These are phyloP conservation scores for Drosophila saltans DNA, from an alignment of 1,140 invertebrate genomes.

Conservation along the genomic window DNA sequence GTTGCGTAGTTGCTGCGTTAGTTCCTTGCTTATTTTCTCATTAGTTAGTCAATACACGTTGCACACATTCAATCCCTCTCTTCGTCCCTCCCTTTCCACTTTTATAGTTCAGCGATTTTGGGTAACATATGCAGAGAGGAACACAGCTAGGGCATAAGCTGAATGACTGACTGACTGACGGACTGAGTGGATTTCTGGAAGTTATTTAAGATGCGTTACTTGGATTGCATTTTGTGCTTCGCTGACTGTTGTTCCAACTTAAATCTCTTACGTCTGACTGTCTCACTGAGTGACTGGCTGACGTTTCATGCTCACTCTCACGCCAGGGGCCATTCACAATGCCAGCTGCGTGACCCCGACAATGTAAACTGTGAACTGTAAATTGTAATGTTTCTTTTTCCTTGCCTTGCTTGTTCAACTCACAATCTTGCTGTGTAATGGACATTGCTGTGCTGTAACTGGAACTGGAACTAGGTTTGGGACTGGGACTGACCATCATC, in stretches of 20 bases:
- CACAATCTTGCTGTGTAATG: neutral
- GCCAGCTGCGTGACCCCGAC: slow-evolving; percentile 39
- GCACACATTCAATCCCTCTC: slow-evolving; percentile 59
- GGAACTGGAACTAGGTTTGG: slow-evolving; percentile 40
- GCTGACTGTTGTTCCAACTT: slow-evolving; percentile 1
- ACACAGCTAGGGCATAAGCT: slow-evolving; percentile 5
- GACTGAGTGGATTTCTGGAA: slow-evolving; percentile 1
- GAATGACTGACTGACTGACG: slow-evolving; percentile 35
- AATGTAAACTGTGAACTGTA: slow-evolving; percentile 58
- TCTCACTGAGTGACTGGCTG: slow-evolving; percentile 11
- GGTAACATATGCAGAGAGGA: slow-evolving; percentile 3
- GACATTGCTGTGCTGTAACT: slow-evolving; percentile 18
- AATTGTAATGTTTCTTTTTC: slow-evolving; percentile 70
- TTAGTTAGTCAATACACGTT: slow-evolving; percentile 76
- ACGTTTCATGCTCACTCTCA: slow-evolving; percentile 13
- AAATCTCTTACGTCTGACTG: slow-evolving; percentile 1
- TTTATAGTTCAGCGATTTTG: slow-evolving; percentile 3
- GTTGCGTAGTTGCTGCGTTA: slow-evolving; percentile 38
- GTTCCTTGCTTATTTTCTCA: slow-evolving; percentile 66
- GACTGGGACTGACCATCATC: slow-evolving; percentile 48
- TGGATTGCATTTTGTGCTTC: slow-evolving; percentile 9
- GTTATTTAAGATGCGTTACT: slow-evolving; percentile 11
- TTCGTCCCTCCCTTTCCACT: slow-evolving; percentile 15
- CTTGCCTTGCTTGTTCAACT: slow-evolving; percentile 22
- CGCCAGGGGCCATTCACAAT: slow-evolving; percentile 12